phyloP scores from a whole-genome alignment of 2,888 invertebrate genomes.

The Sycophila texana region DNA sequence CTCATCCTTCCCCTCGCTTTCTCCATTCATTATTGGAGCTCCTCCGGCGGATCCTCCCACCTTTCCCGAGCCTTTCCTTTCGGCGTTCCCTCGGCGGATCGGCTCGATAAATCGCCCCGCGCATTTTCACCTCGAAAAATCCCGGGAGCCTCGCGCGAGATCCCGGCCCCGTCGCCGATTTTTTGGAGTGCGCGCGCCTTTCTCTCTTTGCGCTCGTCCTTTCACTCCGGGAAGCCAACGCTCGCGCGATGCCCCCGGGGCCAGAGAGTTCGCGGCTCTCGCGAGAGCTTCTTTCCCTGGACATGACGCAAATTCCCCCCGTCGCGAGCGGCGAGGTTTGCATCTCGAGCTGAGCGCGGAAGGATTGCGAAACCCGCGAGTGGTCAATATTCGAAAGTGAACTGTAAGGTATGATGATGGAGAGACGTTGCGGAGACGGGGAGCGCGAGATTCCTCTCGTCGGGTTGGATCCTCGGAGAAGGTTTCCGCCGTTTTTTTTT shows the following conservation, averaged over 20 bases:
- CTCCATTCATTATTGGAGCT: background rate
- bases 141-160: constrained; percentile 39
- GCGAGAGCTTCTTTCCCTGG: constrained; percentile 31
- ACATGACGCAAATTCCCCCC: constrained; percentile 63
- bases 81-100: constrained; percentile 24
- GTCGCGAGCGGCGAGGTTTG: constrained; percentile 24
- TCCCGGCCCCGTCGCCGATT: constrained; percentile 22
- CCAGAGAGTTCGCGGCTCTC: constrained; percentile 50
- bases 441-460: background rate
- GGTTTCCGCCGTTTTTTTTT: no score
- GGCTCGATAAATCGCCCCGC: background rate
- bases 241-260: constrained; percentile 50
- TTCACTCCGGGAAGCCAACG: constrained; percentile 65
- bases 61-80: constrained; percentile 41
- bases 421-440: background rate
- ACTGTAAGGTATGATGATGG: background rate
- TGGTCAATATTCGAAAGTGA: constrained; percentile 70
- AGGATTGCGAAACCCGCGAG: constrained; percentile 59
- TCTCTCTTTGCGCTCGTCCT: constrained; percentile 63
- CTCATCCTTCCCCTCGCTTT: constrained; percentile 1
- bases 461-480: no score
- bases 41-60: background rate
- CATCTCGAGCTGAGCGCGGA: background rate
- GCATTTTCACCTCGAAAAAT: no score
- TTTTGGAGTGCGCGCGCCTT: constrained; percentile 47